Percentiles rank a stretch among this genome's conserved stretches.
phyloP scores from a whole-genome alignment of 2,113 vertebrate species.

The Chelonoidis abingdonii region DNA sequence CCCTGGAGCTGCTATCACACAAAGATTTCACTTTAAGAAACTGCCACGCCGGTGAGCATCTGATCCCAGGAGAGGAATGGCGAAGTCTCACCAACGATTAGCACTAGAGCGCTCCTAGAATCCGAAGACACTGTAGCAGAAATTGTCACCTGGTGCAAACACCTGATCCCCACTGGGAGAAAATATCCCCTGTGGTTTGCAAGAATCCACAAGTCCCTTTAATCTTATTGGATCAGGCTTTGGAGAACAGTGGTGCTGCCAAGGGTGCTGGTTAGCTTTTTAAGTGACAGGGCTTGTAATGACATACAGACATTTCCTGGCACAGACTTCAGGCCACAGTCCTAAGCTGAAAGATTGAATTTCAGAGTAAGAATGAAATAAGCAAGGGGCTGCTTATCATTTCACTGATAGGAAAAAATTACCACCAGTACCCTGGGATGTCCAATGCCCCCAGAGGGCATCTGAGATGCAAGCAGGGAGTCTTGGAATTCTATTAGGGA shows the following conservation, averaged over 20 bases:
- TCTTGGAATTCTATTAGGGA: not conserved
- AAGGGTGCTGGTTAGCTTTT: not conserved
- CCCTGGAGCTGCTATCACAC: not conserved
- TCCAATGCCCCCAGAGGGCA: not conserved
- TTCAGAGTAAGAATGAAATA: not conserved
- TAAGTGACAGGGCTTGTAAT: not conserved
- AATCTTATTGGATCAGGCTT: not conserved
- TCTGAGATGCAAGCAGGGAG: not conserved
- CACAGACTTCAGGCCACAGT: not conserved
- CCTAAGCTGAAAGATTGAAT: not conserved
- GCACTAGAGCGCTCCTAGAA: not conserved
- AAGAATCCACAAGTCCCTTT: not conserved
- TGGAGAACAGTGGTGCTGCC: not conserved
- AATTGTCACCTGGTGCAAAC: not conserved
- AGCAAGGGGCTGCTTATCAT: not conserved
- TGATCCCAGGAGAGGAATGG: not conserved
- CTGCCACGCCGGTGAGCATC: not conserved
- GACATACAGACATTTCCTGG: not conserved
- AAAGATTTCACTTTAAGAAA: not conserved
- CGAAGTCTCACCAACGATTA: not conserved
- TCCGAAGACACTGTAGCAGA: not conserved
- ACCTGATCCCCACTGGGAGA: not conserved
- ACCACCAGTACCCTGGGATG: not conserved
- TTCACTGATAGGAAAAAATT: not conserved
- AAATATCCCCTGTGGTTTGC: not conserved